Evolutionary conservation across 2,888 invertebrate genomes (phyloP), one percentile per base, ranked within the genome.

Genomic region (Gymnocheta viridis): DNA sequence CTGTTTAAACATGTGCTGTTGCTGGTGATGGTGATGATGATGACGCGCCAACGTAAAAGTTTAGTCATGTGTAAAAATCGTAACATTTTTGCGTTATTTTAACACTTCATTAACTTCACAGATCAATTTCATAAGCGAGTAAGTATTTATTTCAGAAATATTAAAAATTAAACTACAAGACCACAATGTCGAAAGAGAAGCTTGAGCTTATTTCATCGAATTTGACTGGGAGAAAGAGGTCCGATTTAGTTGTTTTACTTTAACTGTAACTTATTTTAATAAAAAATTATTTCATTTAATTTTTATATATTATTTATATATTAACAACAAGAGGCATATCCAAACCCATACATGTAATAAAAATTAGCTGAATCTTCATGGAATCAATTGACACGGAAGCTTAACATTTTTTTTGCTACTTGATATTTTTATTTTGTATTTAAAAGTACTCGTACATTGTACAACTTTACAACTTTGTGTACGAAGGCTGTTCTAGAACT

Each of bases 51-150:
- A 60, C 47, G 62, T 60, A 58, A 67, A 83, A 70, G 69, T 69
- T 74, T 49, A 66, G 51, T 67, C 70, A 72, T 70, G 83, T 60
- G 44, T 35, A 38, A 70, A 67, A 73, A 60, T 72, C 58, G 32
- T 62, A 67, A 73, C 32, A 73, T 64, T 79, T 83, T 79, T 83
- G 58, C 69, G 49, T 79, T 74, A 56, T 76, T 79, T 74, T 70
- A 76, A 70, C 58, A 69, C 79, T 79, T 83, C 82, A 79, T 83
- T 83, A 70, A 64, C 17, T 70, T 10, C 27, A 69, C 41, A 64
- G 49, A 60, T 73, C 80, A 73, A 66, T 73, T 73, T 62, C 17
- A 62, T 56, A 54, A 70, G 29, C 56, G 32, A 29, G 12, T 7
- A 32, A n/a, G n/a, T 27, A 60, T 27, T 66, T 32, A 14, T 60